These are phyloP conservation scores for Cynoglossus semilaevis DNA, from an alignment of 2,113 vertebrate species.

Conservation along the genomic window DNA sequence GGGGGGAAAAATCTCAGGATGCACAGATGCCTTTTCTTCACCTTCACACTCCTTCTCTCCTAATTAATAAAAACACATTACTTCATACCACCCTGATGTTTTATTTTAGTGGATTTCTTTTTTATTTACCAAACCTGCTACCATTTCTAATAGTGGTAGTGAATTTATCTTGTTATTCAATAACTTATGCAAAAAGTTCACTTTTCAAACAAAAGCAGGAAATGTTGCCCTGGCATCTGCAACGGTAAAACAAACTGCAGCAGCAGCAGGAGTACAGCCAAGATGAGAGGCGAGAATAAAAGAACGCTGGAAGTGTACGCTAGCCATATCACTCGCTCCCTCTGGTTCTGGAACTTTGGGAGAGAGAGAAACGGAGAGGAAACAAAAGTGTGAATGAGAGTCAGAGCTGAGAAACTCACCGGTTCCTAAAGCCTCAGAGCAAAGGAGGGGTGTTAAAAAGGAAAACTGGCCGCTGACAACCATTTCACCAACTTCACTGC, in stretches of 20 bases:
- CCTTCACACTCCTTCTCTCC: too few species aligned
- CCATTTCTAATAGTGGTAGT: too few species aligned
- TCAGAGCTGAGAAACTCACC: constrained; percentile 32
- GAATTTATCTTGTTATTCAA: too few species aligned
- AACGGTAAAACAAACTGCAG: constrained; percentile 40
- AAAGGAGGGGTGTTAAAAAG: constrained; percentile 18
- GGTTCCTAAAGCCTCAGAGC: constrained; percentile 51
- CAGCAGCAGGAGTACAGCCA: constrained; percentile 38
- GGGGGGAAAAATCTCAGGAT: too few species aligned
- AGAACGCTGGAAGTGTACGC: constrained; percentile 37
- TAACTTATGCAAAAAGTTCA: too few species aligned
- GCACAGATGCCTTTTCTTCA: too few species aligned
- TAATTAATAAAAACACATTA: too few species aligned
- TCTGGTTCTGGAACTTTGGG: constrained; percentile 42
- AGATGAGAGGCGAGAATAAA: constrained; percentile 44
- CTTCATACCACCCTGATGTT: too few species aligned
- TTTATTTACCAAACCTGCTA: too few species aligned
- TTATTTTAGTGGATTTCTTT: too few species aligned
- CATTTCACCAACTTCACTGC: constrained; percentile 12
- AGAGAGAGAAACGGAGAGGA: constrained; percentile 25
- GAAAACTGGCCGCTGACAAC: constrained; percentile 26
- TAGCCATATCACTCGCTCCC: constrained; percentile 37
- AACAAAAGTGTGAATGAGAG: constrained; percentile 36
- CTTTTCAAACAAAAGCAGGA: constrained; percentile 11
- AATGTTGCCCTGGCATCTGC: constrained; percentile 24